These are phyloP conservation scores for Serinus canaria DNA, from an alignment of 2,113 vertebrate genomes.

Conservation along the genomic window DNA sequence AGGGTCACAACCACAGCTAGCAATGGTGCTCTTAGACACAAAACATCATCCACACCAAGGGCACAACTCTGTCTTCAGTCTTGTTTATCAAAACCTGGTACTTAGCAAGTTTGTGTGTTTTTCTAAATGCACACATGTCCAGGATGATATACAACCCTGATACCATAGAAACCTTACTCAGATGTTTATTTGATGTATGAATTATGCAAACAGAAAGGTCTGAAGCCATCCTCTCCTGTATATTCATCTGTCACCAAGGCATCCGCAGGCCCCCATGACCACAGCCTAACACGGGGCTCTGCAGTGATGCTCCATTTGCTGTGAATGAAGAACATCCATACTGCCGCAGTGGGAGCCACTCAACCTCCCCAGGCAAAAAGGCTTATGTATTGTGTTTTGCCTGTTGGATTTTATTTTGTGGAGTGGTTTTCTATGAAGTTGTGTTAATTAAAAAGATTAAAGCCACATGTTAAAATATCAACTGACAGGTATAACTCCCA, in stretches of 20 bases:
- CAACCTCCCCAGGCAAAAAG: not conserved
- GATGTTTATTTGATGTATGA: not conserved
- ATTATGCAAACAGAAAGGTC: not conserved
- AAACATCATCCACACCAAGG: not conserved
- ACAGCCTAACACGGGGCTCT: not conserved
- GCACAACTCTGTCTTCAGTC: not conserved
- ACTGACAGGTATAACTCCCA: not conserved
- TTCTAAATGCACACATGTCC: not conserved
- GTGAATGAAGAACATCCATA: not conserved
- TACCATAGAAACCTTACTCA: not conserved
- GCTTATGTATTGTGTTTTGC: not conserved
- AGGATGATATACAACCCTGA: not conserved
- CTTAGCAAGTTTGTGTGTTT: not conserved
- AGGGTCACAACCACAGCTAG: not conserved
- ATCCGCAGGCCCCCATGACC: not conserved
- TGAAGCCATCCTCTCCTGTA: not conserved
- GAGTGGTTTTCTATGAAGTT: not conserved
- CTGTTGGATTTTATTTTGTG: not conserved
- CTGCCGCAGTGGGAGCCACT: not conserved
- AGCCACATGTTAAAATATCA: not conserved
- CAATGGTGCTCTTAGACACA: not conserved
- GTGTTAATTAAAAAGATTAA: slow-evolving; percentile 41
- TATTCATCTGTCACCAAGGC: not conserved
- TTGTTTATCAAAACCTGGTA: not conserved
- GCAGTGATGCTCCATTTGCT: not conserved